Conservation (phyloP, 2,888 invertebrate genomes). For the Agrotis clavis region DNA sequence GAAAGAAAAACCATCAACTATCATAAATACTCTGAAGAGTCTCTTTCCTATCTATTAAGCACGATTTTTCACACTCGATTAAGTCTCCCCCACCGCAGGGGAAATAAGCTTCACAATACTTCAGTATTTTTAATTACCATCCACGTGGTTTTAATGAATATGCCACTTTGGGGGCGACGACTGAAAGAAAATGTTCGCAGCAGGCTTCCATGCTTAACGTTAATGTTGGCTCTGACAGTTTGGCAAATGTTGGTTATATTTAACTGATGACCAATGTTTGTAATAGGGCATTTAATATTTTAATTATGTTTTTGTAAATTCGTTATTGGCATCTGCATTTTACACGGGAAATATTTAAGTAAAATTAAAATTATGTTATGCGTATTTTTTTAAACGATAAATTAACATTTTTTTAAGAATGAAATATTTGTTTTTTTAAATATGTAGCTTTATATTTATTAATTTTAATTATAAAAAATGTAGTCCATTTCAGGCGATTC, state of each 20-base stretch:
- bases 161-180: constrained; percentile 54
- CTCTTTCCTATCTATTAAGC: constrained; percentile 21
- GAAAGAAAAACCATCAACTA: background rate
- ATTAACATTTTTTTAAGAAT: too few species aligned
- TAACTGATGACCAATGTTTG: constrained; percentile 12
- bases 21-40: constrained; percentile 13
- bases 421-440: too few species aligned
- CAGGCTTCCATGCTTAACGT: constrained; percentile 34
- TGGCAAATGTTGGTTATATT: constrained; percentile 16
- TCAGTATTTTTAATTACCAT: constrained; percentile 55
- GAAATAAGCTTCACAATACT: constrained; percentile 53
- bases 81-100: constrained; percentile 33
- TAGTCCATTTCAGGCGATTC: too few species aligned
- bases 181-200: constrained; percentile 54
- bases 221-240: constrained; percentile 32
- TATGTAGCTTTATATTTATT: too few species aligned
- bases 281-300: background rate
- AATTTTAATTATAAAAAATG: too few species aligned
- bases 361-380: too few species aligned
- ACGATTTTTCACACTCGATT: constrained; percentile 58
- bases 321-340: too few species aligned
- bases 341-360: too few species aligned
- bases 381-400: too few species aligned
- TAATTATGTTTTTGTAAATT: too few species aligned
- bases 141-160: constrained; percentile 63